These are phyloP conservation scores for Ectropis grisescens DNA, from an alignment of 1,140 invertebrate genomes.

Conservation along the genomic window DNA sequence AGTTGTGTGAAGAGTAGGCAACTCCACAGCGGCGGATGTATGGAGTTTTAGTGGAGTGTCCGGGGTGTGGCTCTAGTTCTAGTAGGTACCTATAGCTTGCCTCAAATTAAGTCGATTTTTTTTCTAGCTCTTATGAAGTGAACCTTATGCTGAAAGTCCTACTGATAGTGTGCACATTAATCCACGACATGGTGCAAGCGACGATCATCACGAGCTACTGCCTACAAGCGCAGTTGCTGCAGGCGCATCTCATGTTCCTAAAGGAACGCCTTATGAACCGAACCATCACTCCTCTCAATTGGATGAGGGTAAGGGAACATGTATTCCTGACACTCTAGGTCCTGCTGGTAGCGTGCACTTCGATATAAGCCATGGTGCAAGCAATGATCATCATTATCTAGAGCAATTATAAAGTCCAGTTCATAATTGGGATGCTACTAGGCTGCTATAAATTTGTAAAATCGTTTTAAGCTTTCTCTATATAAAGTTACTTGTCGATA, in stretches of 20 bases:
- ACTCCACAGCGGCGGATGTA: too few species aligned
- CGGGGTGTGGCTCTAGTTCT: too few species aligned
- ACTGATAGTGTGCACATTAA: slow-evolving; percentile 77
- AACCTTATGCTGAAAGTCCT: slow-evolving; percentile 71
- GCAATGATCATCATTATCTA: slow-evolving; percentile 84
- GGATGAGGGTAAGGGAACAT: slow-evolving; percentile 83
- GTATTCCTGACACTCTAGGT: too few species aligned
- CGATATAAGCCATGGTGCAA: slow-evolving; percentile 83
- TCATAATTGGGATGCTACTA: too few species aligned
- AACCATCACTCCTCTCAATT: slow-evolving; percentile 77
- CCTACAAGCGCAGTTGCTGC: slow-evolving; percentile 82
- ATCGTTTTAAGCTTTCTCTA: too few species aligned
- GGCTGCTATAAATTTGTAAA: too few species aligned
- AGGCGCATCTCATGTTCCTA: slow-evolving; percentile 78
- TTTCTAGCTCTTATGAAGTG: slow-evolving; percentile 64
- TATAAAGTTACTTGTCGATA: too few species aligned
- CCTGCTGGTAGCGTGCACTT: slow-evolving; percentile 75
- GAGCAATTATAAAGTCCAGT: too few species aligned
- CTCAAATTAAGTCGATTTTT: too few species aligned
- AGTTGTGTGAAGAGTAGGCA: too few species aligned
- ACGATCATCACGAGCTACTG: slow-evolving; percentile 85
- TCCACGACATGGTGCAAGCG: slow-evolving; percentile 83
- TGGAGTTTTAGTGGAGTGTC: too few species aligned
- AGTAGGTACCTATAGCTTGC: too few species aligned
- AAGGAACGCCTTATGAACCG: slow-evolving; percentile 79